Evolutionary conservation across 2,888 invertebrate genomes (phyloP).

Genomic region (Orchestes rusci): DNA sequence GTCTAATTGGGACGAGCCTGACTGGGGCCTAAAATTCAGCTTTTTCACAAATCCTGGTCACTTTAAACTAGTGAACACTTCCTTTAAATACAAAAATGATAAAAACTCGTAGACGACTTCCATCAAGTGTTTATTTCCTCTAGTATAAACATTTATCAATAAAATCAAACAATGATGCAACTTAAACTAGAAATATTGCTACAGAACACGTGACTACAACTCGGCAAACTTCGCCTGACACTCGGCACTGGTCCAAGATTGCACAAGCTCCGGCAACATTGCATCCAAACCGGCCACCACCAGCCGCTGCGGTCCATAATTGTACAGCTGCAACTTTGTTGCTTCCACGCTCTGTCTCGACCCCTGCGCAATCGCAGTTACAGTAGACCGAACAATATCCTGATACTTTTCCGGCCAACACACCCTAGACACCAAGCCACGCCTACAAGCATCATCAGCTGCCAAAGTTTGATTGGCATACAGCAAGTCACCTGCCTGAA

Average conservation of each 20-base stretch:
- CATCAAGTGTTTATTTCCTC: too few relatives aligned
- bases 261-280: constrained; percentile 60
- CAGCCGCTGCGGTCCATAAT: background rate
- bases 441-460: constrained; percentile 69
- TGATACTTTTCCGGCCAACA: constrained; percentile 71
- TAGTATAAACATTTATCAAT: too few relatives aligned
- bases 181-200: too few relatives aligned
- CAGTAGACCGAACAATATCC: constrained; percentile 63
- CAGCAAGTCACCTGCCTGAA: constrained; percentile 63
- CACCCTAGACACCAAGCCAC: constrained; percentile 74
- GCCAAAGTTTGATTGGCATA: constrained; percentile 66
- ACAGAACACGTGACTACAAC: too few relatives aligned
- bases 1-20: too few relatives aligned
- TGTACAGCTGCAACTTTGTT: constrained; percentile 47
- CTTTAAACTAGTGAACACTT: too few relatives aligned
- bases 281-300: constrained; percentile 53
- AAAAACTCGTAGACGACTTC: too few relatives aligned
- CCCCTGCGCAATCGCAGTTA: constrained; percentile 62
- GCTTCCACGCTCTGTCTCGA: constrained; percentile 63
- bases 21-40: too few relatives aligned
- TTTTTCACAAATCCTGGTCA: too few relatives aligned
- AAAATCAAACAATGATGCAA: too few relatives aligned
- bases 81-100: too few relatives aligned
- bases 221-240: constrained; percentile 51
- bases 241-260: constrained; percentile 68